Conservation (phyloP, 2,113 vertebrate species). For the Delphinapterus leucas region DNA sequence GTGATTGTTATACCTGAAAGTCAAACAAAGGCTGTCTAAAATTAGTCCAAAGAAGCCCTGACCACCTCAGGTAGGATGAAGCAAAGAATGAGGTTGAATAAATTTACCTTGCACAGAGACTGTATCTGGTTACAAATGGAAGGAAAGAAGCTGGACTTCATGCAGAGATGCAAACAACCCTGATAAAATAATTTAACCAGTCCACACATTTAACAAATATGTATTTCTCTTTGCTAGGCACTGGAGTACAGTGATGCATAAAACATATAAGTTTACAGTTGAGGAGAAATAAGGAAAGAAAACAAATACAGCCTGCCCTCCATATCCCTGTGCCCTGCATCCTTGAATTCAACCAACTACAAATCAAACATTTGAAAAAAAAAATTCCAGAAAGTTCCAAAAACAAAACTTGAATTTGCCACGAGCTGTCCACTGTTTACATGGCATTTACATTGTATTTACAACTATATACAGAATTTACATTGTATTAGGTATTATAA, state of each 20-base stretch:
- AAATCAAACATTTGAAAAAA: not conserved
- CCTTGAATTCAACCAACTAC: not conserved
- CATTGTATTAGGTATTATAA: not conserved
- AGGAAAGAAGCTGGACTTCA: not conserved
- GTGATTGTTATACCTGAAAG: not conserved
- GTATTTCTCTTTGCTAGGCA: not conserved
- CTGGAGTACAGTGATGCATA: not conserved
- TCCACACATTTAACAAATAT: not conserved
- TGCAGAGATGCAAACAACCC: not conserved
- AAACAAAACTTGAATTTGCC: not conserved
- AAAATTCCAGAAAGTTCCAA: not conserved
- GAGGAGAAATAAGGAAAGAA: not conserved
- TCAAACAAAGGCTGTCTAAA: not conserved
- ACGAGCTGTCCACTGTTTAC: not conserved
- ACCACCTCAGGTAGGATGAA: not conserved
- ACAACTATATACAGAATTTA: not conserved
- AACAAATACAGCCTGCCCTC: not conserved
- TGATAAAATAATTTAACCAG: not conserved
- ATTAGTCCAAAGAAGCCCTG: not conserved
- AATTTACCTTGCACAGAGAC: not conserved
- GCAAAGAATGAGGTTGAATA: not conserved
- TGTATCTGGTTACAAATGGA: not conserved
- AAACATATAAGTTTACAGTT: not conserved
- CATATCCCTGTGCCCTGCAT: not conserved
- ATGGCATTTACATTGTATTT: not conserved